These are phyloP conservation scores for Ochropacha duplaris DNA, from an alignment of 2,888 invertebrate genomes.

Conservation along the genomic window DNA sequence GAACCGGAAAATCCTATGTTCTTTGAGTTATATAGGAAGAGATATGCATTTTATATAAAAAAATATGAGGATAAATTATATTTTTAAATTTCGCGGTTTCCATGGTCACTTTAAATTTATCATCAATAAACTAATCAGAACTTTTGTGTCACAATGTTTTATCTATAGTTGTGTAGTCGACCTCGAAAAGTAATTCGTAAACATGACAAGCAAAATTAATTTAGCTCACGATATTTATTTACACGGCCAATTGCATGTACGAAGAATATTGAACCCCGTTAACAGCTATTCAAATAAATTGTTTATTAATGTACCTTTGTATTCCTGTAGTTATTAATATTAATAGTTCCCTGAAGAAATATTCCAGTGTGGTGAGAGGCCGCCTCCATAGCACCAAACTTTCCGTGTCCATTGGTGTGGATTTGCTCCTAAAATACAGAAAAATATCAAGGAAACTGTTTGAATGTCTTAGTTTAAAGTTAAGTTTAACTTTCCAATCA, in stretches of 20 bases:
- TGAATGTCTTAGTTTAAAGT: too few relatives aligned
- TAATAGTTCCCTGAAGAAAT: conserved; percentile 89
- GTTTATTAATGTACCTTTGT: conserved; percentile 54
- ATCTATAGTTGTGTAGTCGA: neutral
- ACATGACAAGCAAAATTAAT: neutral
- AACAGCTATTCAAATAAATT: neutral
- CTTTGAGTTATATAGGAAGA: too few relatives aligned
- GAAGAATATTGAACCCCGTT: neutral
- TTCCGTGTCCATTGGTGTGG: conserved; percentile 80
- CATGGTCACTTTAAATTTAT: too few relatives aligned
- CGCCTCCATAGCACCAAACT: conserved; percentile 90
- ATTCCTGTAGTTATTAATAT: conserved; percentile 81
- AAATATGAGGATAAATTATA: too few relatives aligned
- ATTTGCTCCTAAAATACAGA: conserved; percentile 49
- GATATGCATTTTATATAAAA: too few relatives aligned
- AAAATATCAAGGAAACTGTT: neutral
- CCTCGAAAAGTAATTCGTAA: neutral
- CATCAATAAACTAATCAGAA: too few relatives aligned
- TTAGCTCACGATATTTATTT: neutral
- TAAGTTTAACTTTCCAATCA: too few relatives aligned
- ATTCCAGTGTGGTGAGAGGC: conserved; percentile 90
- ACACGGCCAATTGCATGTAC: neutral
- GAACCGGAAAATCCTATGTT: too few relatives aligned
- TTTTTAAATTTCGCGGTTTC: too few relatives aligned
- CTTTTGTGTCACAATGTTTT: neutral